Evolutionary conservation across 2,888 invertebrate genomes (phyloP), one percentile per base, ranked within the genome.

Genomic region (Laspeyria flexula): DNA sequence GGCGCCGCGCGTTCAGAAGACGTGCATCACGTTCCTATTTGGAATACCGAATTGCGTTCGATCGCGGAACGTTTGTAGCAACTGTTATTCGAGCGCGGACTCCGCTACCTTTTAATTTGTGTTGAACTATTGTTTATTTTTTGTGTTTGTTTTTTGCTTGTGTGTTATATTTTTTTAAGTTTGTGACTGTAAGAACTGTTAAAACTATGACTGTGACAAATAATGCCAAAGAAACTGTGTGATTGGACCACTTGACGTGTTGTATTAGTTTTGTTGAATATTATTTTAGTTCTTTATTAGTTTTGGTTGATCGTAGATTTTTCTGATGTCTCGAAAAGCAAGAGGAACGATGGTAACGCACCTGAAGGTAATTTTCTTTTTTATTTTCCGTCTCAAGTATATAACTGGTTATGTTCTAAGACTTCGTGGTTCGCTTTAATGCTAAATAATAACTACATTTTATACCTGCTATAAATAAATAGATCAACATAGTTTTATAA

Each of bases 311-410:
- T 56, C 60, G 60, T 50, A 12, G 51, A 60, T 81, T 83, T 76
- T 82, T 83, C 88, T 83, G 84, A 90, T 91, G 90, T 86, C 85
- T 83, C 76, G 54, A 71, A 80, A 74, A 75, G 80, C 83, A 80
- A 84, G 79, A 88, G 88, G 84, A 90, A 91, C 89, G 80, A 92
- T 91, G 91, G 71, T 86, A 91, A 85, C 81, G 81, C 83, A 83
- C 59, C 71, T 81, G 78, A 89, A 91, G 92, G 92, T 92, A 86
- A 79, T 59, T 60, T 48, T 37, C 50, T 47, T 55, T 54, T 54
- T 38, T 55, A 30, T 12, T 23, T 23, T 27, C 7, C 12, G 40
- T 43, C 39, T 53, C 40, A 30, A 34, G 1, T 34, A 34, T 11
- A 21, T 21, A 21, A 34, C 13, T 3, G 13, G 10, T 29, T 6